phyloP scores from a whole-genome alignment of 2,113 vertebrate genomes.

The Paramormyrops kingsleyae region DNA sequence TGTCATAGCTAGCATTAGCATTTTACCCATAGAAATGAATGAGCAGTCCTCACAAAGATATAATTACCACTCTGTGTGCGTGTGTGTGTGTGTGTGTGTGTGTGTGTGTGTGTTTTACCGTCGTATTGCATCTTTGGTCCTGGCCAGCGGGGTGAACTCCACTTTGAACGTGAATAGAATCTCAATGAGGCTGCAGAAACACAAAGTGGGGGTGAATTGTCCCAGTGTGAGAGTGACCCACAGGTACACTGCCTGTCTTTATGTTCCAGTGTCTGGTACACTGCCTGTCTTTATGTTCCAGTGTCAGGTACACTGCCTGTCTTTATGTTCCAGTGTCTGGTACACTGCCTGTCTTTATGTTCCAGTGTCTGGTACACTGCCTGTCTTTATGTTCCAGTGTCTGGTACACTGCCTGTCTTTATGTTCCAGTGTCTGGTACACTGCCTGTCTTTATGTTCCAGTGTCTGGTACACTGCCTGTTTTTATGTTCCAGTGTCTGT shows the following conservation, averaged over 20 bases:
- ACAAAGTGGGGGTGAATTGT: background rate
- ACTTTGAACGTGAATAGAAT: slow-evolving; percentile 33
- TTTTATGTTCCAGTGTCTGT: background rate
- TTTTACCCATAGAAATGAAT: too few species aligned
- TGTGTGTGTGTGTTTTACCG: slow-evolving; percentile 4
- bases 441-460: too few species aligned
- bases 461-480: background rate
- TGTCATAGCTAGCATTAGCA: too few species aligned
- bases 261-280: background rate
- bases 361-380: background rate
- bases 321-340: background rate
- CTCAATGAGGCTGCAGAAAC: slow-evolving; percentile 28
- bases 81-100: background rate
- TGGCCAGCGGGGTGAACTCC: slow-evolving; percentile 28
- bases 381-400: background rate
- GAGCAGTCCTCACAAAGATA: too few species aligned
- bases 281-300: background rate
- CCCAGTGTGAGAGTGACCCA: background rate
- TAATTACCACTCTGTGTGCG: background rate
- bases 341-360: background rate
- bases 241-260: too few species aligned
- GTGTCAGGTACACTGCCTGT: background rate
- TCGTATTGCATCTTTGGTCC: slow-evolving; percentile 23
- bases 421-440: background rate
- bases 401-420: too few species aligned